Percentiles rank a stretch among this genome's conserved stretches.
phyloP scores from a whole-genome alignment of 2,888 invertebrate species.

The Drosophila diplacantha region DNA sequence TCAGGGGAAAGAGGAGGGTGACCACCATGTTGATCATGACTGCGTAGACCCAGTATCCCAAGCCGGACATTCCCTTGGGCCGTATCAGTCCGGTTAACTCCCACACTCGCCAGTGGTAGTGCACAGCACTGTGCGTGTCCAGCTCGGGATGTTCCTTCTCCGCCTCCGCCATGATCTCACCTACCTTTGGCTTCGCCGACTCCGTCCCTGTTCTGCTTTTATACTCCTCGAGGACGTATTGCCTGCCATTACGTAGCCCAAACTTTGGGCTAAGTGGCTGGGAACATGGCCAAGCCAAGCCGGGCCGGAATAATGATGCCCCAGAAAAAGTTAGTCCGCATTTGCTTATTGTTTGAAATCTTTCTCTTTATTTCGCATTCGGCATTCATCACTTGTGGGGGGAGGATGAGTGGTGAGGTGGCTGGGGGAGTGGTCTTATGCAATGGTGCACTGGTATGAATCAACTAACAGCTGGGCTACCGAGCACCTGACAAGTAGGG shows the following conservation, averaged over 20 bases:
- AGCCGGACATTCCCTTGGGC: conserved; percentile 14
- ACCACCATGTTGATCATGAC: conserved; percentile 62
- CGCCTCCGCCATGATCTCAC: conserved; percentile 6
- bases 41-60: conserved; percentile 49
- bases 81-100: conserved; percentile 65
- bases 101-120: conserved; percentile 74
- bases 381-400: conserved; percentile 14
- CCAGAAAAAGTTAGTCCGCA: conserved; percentile 10
- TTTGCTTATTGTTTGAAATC: conserved; percentile 15
- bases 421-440: background rate
- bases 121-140: conserved; percentile 64
- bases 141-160: background rate
- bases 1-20: conserved; percentile 71
- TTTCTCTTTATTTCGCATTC: conserved; percentile 18
- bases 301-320: background rate
- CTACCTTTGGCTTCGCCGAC: background rate
- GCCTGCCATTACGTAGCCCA: conserved; percentile 1
- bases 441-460: background rate
- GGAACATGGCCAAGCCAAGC: conserved; percentile 17
- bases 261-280: conserved; percentile 31
- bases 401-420: background rate
- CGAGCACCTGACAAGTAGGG: conserved; percentile 23
- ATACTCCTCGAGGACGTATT: background rate
- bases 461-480: background rate
- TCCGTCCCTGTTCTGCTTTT: background rate